Evolutionary conservation across 2,888 invertebrate species (phyloP), one percentile per base, ranked within the genome.

Genomic region (Phragmatobia fuliginosa): DNA sequence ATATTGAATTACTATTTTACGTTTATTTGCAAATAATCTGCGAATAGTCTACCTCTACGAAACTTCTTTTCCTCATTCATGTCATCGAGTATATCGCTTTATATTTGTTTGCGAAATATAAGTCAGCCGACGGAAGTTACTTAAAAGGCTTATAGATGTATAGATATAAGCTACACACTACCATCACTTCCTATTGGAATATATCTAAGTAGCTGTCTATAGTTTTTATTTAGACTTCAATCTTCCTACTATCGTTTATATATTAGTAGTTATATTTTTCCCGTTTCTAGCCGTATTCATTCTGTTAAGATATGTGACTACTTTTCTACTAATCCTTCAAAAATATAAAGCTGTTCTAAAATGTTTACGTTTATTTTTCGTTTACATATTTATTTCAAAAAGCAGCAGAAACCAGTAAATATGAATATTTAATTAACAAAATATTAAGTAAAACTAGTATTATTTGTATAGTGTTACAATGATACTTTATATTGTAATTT

Each of bases 391-490:
- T 14, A 38, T 14, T 16, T 5, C 28, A 56, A 56, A 56, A 56
- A 14, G 25, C 14, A 18, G 4, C 18, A 62, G 21, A 7, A 38
- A 28, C 62, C 31, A 25, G 28, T 31, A 41, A 63, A 32, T 31
- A 56, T 38, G 28, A 62, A 62, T 31, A 62, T 62, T 28, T 18
- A 28, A 49, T 32, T 21, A 10, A 31, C n/a, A 56, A 64, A 38
- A 52, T 33, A 25, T 21, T 31, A 16, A 28, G 52, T 18, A 36
- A 61, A 49, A 49, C 21, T 14, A 36, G 67, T 56, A 38, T n/a
- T 56, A 62, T 52, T 62, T 28, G n/a, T n/a, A 67, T 61, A 41
- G 32, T 25, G 36, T 67, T 21, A 49, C 8, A 28, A 56, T 14
- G 56, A 14, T 56, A 16, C 31, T 62, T 62, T 56, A 41, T 56